phyloP scores from a whole-genome alignment of 2,888 invertebrate genomes.

The Troides helena region DNA sequence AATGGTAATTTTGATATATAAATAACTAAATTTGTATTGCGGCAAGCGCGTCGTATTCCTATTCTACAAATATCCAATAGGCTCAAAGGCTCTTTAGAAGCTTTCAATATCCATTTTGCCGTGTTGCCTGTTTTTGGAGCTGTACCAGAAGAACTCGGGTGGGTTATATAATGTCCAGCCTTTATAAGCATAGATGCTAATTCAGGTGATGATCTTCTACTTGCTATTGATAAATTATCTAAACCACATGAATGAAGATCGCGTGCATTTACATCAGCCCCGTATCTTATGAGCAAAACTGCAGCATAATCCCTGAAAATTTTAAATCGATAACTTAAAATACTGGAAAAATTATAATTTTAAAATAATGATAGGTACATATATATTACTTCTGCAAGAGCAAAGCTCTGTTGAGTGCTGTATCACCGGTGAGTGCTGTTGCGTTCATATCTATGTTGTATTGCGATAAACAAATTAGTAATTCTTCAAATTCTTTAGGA shows the following conservation, averaged over 20 bases:
- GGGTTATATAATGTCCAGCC: constrained; percentile 58
- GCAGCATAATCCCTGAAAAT: constrained; percentile 75
- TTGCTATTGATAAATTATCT: constrained; percentile 79
- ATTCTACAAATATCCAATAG: constrained; percentile 81
- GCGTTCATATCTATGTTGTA: constrained; percentile 70
- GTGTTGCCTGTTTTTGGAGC: constrained; percentile 48
- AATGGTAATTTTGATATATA: constrained; percentile 70
- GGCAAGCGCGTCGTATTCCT: constrained; percentile 62
- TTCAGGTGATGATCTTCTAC: constrained; percentile 53
- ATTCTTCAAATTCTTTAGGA: constrained; percentile 70
- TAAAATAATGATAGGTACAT: constrained; percentile 23
- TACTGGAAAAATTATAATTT: constrained; percentile 1
- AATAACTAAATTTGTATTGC: constrained; percentile 56
- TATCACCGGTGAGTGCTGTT: constrained; percentile 71
- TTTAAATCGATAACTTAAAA: constrained; percentile 16
- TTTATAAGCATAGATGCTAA: constrained; percentile 64
- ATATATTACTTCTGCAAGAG: constrained; percentile 66
- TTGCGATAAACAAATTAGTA: constrained; percentile 71
- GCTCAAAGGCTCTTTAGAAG: constrained; percentile 71
- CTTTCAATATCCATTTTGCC: constrained; percentile 62
- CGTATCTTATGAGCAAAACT: constrained; percentile 79
- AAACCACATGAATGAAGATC: constrained; percentile 77
- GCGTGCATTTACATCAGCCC: constrained; percentile 82
- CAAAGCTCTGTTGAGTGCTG: constrained; percentile 76
- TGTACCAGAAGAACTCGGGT: constrained; percentile 34